Evolutionary conservation across 2,113 vertebrate genomes (phyloP).

Genomic region (Semnornis frantzii): DNA sequence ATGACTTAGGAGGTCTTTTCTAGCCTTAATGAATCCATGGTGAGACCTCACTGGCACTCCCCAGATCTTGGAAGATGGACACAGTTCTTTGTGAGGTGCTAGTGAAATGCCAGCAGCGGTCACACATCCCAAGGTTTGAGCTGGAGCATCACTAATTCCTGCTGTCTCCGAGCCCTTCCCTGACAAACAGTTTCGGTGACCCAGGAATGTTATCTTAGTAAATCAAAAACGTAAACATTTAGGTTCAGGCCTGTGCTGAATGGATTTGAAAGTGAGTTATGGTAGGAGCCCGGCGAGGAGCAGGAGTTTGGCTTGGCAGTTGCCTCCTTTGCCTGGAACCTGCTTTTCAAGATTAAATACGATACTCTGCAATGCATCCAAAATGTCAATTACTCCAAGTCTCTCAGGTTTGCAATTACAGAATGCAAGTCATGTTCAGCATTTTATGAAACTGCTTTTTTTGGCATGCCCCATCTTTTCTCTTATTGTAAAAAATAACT

Average conservation of each 20-base stretch:
- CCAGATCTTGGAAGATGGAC: fast-evolving
- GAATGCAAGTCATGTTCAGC: slow-evolving; percentile 75
- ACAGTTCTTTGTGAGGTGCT: fast-evolving
- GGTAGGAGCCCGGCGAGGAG: slow-evolving; percentile 60
- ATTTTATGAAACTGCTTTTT: slow-evolving; percentile 75
- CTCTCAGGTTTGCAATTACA: slow-evolving; percentile 77
- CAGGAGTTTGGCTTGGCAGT: slow-evolving; percentile 72
- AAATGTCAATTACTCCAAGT: slow-evolving; percentile 73
- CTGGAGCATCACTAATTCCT: not conserved
- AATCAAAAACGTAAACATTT: slow-evolving; percentile 75
- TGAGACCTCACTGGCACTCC: not conserved
- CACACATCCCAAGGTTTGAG: not conserved
- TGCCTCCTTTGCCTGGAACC: slow-evolving; percentile 67
- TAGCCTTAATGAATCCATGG: not conserved
- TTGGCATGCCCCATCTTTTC: slow-evolving; percentile 67
- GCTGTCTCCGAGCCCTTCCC: slow-evolving; percentile 30
- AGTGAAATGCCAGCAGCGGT: not conserved
- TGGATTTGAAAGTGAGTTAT: slow-evolving; percentile 69
- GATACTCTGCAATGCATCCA: slow-evolving; percentile 70
- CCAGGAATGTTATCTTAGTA: slow-evolving; percentile 72
- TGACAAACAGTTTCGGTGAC: slow-evolving; percentile 63
- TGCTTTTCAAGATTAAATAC: slow-evolving; percentile 75
- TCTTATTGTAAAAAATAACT: slow-evolving; percentile 76
- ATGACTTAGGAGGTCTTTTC: too few species aligned
- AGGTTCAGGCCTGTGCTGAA: slow-evolving; percentile 65